A percentile compares a stretch with the other conserved stretches of the same genome.
phyloP scores from a whole-genome alignment of 2,888 invertebrate genomes.

The Ecliptopera silaceata region DNA sequence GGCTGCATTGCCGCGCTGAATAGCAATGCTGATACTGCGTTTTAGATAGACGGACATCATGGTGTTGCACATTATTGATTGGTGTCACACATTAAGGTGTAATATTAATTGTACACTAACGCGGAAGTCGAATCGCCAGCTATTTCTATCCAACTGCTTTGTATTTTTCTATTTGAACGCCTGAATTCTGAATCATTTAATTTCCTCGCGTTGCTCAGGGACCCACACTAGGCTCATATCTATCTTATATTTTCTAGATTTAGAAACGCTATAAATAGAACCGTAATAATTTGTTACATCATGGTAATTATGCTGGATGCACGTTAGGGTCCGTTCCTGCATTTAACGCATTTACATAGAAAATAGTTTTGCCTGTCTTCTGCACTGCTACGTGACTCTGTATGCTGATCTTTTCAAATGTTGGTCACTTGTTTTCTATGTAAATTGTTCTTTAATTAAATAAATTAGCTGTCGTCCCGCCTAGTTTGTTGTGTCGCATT shows the following conservation, averaged over 20 bases:
- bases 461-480: slow-evolving; percentile 57
- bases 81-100: too few species aligned
- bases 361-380: not conserved
- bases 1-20: too few species aligned
- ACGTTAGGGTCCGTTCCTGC: slow-evolving; percentile 50
- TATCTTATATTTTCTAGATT: not conserved
- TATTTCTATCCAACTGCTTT: too few species aligned
- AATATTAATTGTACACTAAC: not conserved
- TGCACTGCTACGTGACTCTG: not conserved
- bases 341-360: slow-evolving; percentile 19
- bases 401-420: not conserved
- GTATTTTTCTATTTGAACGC: too few species aligned
- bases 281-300: slow-evolving; percentile 9
- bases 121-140: too few species aligned
- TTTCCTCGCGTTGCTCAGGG: not conserved
- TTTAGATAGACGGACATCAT: too few species aligned
- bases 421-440: slow-evolving; percentile 4
- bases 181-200: not conserved
- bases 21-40: too few species aligned
- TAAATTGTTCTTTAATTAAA: slow-evolving; percentile 53
- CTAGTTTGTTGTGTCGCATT: slow-evolving; percentile 50
- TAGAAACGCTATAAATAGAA: not conserved
- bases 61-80: too few species aligned
- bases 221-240: not conserved
- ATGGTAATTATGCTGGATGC: slow-evolving; percentile 33